A percentile compares a stretch with the other conserved stretches of the same genome.
Conservation (phyloP, 2,113 vertebrate genomes). For the Cygnus buccinator region DNA sequence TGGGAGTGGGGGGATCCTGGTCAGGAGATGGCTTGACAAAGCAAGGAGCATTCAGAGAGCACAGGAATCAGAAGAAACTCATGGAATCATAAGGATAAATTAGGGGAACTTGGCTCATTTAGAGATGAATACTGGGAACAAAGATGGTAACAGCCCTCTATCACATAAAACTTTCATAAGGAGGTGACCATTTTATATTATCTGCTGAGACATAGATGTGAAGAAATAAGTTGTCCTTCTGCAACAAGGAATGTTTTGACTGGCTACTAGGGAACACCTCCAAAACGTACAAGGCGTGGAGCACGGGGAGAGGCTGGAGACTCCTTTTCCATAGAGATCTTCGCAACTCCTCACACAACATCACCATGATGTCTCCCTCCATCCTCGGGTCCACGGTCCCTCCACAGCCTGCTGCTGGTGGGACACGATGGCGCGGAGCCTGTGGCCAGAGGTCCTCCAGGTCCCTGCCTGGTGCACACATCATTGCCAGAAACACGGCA, state of each 20-base stretch:
- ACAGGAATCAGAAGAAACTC: background rate
- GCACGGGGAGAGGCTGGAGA: background rate
- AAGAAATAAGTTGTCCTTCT: conserved; percentile 34
- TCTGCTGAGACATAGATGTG: background rate
- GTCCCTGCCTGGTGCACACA: background rate
- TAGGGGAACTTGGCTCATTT: background rate
- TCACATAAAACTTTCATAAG: background rate
- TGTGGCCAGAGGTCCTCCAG: background rate
- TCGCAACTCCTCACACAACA: background rate
- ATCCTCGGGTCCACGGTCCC: background rate
- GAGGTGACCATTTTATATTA: background rate
- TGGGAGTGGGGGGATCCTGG: background rate
- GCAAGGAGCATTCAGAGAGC: background rate
- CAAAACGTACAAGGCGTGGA: background rate
- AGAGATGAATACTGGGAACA: background rate
- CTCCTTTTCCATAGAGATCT: background rate
- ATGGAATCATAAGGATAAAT: background rate
- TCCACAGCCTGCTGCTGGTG: background rate
- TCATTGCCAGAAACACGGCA: rapidly evolving
- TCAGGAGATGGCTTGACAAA: background rate
- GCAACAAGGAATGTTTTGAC: conserved; percentile 29
- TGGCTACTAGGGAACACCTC: background rate
- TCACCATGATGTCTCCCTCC: background rate
- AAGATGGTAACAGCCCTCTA: conserved; percentile 1
- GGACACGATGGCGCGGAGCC: background rate